Base-by-base conservation (phyloP, 2,888 invertebrate genomes). In the Macaria notata region DNA sequence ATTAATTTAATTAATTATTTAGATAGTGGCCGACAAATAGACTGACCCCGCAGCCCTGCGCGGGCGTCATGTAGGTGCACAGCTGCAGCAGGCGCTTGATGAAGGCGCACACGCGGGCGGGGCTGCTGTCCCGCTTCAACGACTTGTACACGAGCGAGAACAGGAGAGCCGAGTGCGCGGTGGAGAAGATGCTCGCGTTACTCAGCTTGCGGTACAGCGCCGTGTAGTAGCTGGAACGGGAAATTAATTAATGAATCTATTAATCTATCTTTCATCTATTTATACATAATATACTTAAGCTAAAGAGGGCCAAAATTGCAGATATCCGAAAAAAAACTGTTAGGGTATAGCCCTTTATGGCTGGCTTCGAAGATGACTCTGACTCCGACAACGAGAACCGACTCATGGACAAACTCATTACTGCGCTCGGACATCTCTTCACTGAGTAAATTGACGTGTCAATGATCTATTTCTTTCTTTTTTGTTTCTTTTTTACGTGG, bases 61-160 rank as follows among this genome's bases (percentile, higher is more conserved):
- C 94, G 0, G 97, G 94, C 9, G 94, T 93, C 76, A 95, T 94
- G 68, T 95, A 94, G 19, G 94, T 83, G n/a, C 94, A 90, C 49
- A 95, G 73, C 83, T 95, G 93, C 7, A 92, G 47, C 7, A 90
- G 33, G 31, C 89, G 61, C 86, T 99, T 99, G 0, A 98, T 84
- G 78, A 99, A 98, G 0, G 98, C 95, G 76, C 95, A 93, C 0
- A 96, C 93, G 49, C 99, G 88, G 4, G 93, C 83, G 0, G 93
- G 78, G 67, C 95, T 94, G 4, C 89, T 88, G 88, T 99, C 99
- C 62, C 93, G 94, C 73, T 95, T 94, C 71, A 99, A 88, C 44
- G 98, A 95, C 79, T 96, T 96, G 85, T 95, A 98, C 29, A 98
- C 84, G 56, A 99, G 93, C 73, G 97, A 98, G 65, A 99, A 92